Conservation (phyloP, 1,140 invertebrate species). For the Propsilocerus akamusi region DNA sequence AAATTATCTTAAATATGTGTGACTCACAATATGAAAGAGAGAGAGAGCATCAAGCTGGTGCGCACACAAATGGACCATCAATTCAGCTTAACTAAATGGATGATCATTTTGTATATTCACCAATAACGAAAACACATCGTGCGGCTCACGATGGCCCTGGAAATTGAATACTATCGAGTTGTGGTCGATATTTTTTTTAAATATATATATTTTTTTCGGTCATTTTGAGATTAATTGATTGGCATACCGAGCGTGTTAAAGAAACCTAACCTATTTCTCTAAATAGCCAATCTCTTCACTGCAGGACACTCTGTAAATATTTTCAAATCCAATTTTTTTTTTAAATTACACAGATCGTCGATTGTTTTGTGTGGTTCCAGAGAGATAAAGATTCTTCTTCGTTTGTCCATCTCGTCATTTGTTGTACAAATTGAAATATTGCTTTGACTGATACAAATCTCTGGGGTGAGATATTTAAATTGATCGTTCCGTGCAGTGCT, state of each 20-base stretch:
- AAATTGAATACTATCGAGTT: neutral
- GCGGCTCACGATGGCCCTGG: neutral
- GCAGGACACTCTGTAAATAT: neutral
- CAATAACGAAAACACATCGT: too few relatives aligned
- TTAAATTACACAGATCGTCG: too few relatives aligned
- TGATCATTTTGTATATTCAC: too few relatives aligned
- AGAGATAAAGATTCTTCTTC: too few relatives aligned
- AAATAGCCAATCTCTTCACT: too few relatives aligned
- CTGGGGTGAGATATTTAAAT: neutral
- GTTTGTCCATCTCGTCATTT: too few relatives aligned
- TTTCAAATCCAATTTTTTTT: neutral
- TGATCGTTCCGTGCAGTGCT: neutral
- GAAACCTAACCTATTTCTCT: slow-evolving; percentile 1
- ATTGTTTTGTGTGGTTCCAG: too few relatives aligned
- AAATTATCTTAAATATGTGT: slow-evolving; percentile 3
- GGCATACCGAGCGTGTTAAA: too few relatives aligned
- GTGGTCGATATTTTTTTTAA: too few relatives aligned
- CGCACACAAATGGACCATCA: neutral
- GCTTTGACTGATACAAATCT: neutral
- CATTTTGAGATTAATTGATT: slow-evolving; percentile 1
- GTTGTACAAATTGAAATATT: neutral
- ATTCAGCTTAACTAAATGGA: slow-evolving; percentile 1
- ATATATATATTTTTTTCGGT: neutral
- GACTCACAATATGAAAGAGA: neutral
- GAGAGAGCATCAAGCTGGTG: too few relatives aligned